These are phyloP conservation scores for Abscondita cerata DNA, from an alignment of 2,888 invertebrate genomes.

Conservation along the genomic window DNA sequence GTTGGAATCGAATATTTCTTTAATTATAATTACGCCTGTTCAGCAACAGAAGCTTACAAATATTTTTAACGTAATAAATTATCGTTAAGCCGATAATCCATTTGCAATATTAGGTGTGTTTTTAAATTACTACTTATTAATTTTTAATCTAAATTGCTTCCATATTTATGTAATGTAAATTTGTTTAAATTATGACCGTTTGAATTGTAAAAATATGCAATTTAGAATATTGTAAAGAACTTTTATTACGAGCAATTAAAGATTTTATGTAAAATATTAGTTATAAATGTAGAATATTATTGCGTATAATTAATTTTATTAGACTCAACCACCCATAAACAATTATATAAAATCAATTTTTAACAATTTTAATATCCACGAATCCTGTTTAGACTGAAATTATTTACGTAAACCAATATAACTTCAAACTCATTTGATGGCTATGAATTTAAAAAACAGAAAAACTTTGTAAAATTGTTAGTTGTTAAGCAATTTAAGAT, in stretches of 20 bases:
- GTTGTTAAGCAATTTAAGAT: too few relatives aligned
- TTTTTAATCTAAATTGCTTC: slow-evolving; percentile 22
- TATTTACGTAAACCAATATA: background rate
- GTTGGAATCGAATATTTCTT: slow-evolving; percentile 23
- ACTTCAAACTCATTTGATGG: too few relatives aligned
- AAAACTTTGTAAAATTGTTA: too few relatives aligned
- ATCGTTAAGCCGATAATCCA: slow-evolving; percentile 21
- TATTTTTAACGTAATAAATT: slow-evolving; percentile 25
- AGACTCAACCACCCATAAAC: slow-evolving; percentile 5
- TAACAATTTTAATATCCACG: background rate
- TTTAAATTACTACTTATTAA: slow-evolving; percentile 25
- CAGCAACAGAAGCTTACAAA: slow-evolving; percentile 8
- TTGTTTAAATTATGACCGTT: slow-evolving; percentile 13
- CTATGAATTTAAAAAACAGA: too few relatives aligned
- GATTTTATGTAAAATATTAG: slow-evolving; percentile 9
- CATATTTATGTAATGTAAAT: slow-evolving; percentile 7
- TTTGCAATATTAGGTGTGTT: slow-evolving; percentile 14
- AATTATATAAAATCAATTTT: slow-evolving; percentile 7
- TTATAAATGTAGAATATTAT: slow-evolving; percentile 7
- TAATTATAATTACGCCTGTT: slow-evolving; percentile 30
- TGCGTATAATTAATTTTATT: slow-evolving; percentile 10
- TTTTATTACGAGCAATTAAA: slow-evolving; percentile 3
- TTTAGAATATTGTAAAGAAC: background rate
- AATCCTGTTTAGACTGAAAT: slow-evolving; percentile 3
- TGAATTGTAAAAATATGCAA: slow-evolving; percentile 6